Evolutionary conservation across 2,797 vertebrate genomes (phyloP), one percentile per base, ranked within the genome.

Genomic region (Staurois parvus): DNA sequence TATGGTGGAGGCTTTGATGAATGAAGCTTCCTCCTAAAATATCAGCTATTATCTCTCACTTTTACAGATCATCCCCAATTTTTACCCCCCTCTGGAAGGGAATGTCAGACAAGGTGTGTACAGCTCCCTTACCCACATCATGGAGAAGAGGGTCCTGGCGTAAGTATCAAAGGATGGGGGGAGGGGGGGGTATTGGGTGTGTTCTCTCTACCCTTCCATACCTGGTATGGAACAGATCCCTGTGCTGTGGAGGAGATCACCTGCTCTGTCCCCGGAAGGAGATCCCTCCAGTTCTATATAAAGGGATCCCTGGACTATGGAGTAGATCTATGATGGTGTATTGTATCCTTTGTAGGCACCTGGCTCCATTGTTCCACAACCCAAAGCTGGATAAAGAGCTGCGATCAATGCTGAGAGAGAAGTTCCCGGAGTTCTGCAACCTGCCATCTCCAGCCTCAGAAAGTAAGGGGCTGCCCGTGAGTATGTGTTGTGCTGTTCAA

Each of bases 101-200:
- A 96, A 98, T 0, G 98, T 99, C 64, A 94, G 98, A 4, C 97
- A 98, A 89, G 98, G 98, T 0, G 97, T 99, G 28, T 98, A 97
- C 90, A 98, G 96, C 91, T 99, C 98, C 0, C 96, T 99, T 87
- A 99, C 93, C 88, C 97, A 98, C 93, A 99, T 99, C 82, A 98
- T 99, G 96, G 98, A 99, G 93, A 99, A 99, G 90, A 95, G 98
- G 88, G 98, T 99, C 69, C 93, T 99, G 82, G 97, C 98, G 98
- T 99, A 92, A 98, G 98, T 87, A 70, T 7, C 45, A 17, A 15
- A 15, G 42, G 13, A 13, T 45, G 0, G 42, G 11, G 10, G 11
- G 42, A 1, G 42, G 42, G 10, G 13, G 42, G 12, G 10, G 40
- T 42, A 5, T 42, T 40, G 2, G 37, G 7, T 3, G 37, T 40